These are phyloP conservation scores for Colaptes auratus DNA, from an alignment of 2,113 vertebrate genomes.

Conservation along the genomic window DNA sequence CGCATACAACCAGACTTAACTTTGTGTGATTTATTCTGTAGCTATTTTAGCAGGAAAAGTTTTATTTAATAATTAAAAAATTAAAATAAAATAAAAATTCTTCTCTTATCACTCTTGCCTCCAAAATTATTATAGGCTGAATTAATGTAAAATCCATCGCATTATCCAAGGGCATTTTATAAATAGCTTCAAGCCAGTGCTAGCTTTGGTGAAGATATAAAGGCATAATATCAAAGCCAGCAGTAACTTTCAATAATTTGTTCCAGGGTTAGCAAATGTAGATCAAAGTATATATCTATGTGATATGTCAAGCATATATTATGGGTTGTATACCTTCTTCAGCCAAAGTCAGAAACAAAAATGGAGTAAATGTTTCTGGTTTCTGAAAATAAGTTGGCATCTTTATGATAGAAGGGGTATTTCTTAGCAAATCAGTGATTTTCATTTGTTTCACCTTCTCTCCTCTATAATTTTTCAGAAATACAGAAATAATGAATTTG, in stretches of 20 bases:
- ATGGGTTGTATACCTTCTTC: not conserved
- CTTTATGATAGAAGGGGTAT: not conserved
- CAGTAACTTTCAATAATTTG: slow-evolving; percentile 64
- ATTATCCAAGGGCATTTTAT: slow-evolving; percentile 68
- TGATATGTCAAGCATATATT: slow-evolving; percentile 55
- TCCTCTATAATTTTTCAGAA: not conserved
- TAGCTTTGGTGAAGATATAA: slow-evolving; percentile 57
- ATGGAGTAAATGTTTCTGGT: not conserved
- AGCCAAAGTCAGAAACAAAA: not conserved
- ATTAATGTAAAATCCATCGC: slow-evolving; percentile 52
- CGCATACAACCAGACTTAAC: not conserved
- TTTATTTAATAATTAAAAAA: not conserved
- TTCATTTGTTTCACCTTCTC: not conserved
- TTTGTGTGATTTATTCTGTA: not conserved
- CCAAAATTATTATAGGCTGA: slow-evolving; percentile 43
- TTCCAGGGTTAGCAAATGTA: slow-evolving; percentile 63
- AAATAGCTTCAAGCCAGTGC: slow-evolving; percentile 58
- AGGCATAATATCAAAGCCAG: slow-evolving; percentile 67
- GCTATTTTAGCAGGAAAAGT: not conserved
- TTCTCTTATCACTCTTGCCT: slow-evolving; percentile 51
- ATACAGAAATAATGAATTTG: not conserved
- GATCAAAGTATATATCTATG: slow-evolving; percentile 67
- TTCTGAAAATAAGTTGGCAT: not conserved
- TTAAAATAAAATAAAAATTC: not conserved
- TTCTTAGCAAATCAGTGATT: not conserved